Evolutionary conservation across 2,113 vertebrate species (phyloP), one percentile per base, ranked within the genome.

Genomic region (Cochlearius cochlearius): DNA sequence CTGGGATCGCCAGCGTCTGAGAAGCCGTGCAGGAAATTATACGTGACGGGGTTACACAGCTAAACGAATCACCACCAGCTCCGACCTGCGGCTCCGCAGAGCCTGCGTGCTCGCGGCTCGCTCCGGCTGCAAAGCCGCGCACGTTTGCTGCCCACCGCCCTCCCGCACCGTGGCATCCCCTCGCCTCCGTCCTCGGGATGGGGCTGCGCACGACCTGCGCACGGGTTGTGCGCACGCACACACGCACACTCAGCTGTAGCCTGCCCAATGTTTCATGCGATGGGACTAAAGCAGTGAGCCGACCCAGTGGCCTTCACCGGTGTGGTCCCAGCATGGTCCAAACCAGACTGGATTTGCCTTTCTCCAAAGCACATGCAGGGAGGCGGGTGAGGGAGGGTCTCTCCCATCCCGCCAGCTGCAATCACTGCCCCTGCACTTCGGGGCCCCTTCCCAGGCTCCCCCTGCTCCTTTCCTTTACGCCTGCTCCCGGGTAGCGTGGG

Each of bases 271-370:
- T 3, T 45, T 9, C 15, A 5, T 19, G 30, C 76, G 26, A 2
- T 1, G 8, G 45, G 38, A 60, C 27, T 8, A 3, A 32, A 30
- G 58, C 68, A 30, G 5, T 3, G 3, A 62, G 10, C 43, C 0
- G 0, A 43, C 15, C 22, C 66, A 9, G 0, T 0, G 1, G 4
- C 6, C 45, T 38, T 1, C 21, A 1, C 36, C 1, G 1, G 1
- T 3, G 26, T 2, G 72, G 14, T 52, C 43, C 75, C 66, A 73
- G 56, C 79, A 5, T 3, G 1, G 32, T n/a, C 12, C 72, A 27
- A 36, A 2, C 19, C 8, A 8, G 8, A 2, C 8, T 2, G 32
- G 18, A 17, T 67, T 69, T 32, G 32, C 34, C 52, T 26, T 43
- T 26, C 64, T 21, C 64, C 36, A 27, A 12, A 71, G 45, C 21